These are phyloP conservation scores for Drosophila affinis DNA, from an alignment of 2,888 invertebrate genomes.

Conservation along the genomic window DNA sequence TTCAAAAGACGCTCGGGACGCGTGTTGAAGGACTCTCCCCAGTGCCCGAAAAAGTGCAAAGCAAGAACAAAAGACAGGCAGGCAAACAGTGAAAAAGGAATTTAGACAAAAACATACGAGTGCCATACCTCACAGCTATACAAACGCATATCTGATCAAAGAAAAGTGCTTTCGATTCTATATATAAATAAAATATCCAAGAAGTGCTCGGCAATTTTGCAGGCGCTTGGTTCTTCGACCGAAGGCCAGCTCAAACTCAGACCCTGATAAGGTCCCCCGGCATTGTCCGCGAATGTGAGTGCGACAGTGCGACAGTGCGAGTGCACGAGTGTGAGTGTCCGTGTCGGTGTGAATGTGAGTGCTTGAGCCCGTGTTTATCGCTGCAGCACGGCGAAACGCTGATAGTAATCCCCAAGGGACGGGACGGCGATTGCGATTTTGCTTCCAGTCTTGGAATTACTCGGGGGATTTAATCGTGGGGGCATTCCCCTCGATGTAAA, in stretches of 20 bases:
- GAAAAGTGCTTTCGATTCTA: constrained; percentile 25
- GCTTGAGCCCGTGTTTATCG: neutral
- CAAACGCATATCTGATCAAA: constrained; percentile 35
- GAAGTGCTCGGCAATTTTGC: constrained; percentile 17
- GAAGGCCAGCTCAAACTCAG: neutral
- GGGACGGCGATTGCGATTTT: constrained; percentile 11
- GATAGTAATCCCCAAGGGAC: constrained; percentile 12
- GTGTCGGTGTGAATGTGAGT: neutral
- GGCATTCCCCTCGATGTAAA: constrained; percentile 13
- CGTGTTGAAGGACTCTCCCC: constrained; percentile 39
- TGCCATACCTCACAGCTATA: constrained; percentile 2
- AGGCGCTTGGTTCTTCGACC: constrained; percentile 14
- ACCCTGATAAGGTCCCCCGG: constrained; percentile 19
- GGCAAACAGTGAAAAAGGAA: constrained; percentile 13
- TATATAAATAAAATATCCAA: constrained; percentile 3
- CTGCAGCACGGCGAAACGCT: neutral
- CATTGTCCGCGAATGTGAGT: neutral
- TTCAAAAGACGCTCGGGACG: constrained; percentile 22
- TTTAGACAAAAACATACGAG: constrained; percentile 16
- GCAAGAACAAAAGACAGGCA: constrained; percentile 35
- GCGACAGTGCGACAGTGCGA: neutral
- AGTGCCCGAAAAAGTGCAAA: constrained; percentile 15
- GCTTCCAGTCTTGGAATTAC: constrained; percentile 4
- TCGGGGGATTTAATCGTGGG: constrained; percentile 8
- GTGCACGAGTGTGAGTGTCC: neutral